phyloP scores from a whole-genome alignment of 2,113 vertebrate genomes.

The Tachuris rubrigastra region DNA sequence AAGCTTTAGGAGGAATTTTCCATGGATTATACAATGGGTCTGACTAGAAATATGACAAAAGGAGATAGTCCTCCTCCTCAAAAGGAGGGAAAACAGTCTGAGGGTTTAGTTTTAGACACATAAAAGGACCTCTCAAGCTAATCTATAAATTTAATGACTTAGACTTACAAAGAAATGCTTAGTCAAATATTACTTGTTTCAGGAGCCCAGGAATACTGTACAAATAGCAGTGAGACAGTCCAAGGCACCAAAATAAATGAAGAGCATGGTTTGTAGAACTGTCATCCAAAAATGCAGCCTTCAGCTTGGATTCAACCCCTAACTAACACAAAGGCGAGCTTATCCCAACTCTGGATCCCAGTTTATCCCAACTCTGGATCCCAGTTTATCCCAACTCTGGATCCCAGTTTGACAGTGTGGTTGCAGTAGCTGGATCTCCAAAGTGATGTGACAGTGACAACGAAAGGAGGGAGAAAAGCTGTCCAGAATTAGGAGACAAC shows the following conservation, averaged over 20 bases:
- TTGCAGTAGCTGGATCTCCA: background rate
- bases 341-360: background rate
- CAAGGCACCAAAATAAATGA: background rate
- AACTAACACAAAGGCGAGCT: background rate
- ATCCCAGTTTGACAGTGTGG: background rate
- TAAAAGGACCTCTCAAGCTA: background rate
- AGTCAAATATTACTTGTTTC: background rate
- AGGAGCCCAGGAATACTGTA: background rate
- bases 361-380: background rate
- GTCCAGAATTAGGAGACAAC: background rate
- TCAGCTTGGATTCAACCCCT: background rate
- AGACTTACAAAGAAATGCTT: background rate
- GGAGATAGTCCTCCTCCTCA: background rate
- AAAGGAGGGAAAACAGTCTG: background rate
- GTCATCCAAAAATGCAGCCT: background rate
- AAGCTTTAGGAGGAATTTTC: slow-evolving; percentile 33
- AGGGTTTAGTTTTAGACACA: background rate
- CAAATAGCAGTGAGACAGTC: background rate
- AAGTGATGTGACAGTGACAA: background rate
- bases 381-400: background rate
- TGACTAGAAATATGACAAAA: background rate
- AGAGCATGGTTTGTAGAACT: background rate
- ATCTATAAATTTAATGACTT: background rate
- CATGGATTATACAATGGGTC: background rate
- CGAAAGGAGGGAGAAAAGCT: background rate